phyloP scores from a whole-genome alignment of 1,140 invertebrate genomes.

The Leptonema lineaticorne region DNA sequence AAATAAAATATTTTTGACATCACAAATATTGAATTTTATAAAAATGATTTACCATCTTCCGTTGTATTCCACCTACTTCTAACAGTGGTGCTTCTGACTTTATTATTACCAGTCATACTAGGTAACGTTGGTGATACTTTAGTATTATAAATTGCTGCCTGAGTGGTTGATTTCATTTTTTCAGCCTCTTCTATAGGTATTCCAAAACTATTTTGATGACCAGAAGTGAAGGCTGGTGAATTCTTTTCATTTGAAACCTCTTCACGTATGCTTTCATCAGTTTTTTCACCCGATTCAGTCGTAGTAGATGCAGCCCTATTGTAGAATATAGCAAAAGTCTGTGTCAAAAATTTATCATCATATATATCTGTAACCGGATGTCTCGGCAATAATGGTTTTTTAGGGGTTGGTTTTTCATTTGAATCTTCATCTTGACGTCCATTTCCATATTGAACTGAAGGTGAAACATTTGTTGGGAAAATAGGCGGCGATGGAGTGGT shows the following conservation, averaged over 20 bases:
- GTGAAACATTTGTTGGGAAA: slow-evolving; percentile 52
- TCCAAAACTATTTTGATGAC: slow-evolving; percentile 62
- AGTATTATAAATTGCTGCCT: slow-evolving; percentile 55
- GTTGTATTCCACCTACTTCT: slow-evolving; percentile 40
- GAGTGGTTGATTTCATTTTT: slow-evolving; percentile 54
- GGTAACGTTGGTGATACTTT: slow-evolving; percentile 61
- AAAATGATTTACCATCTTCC: slow-evolving; percentile 42
- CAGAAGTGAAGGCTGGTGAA: slow-evolving; percentile 54
- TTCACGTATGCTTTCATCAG: slow-evolving; percentile 14
- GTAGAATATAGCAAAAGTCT: slow-evolving; percentile 40
- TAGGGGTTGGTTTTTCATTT: slow-evolving; percentile 46
- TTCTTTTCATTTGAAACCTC: not conserved
- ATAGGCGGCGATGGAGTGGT: slow-evolving; percentile 47
- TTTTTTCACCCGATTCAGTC: slow-evolving; percentile 24
- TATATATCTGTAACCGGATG: slow-evolving; percentile 41
- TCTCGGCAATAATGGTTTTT: slow-evolving; percentile 42
- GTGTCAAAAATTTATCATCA: slow-evolving; percentile 39
- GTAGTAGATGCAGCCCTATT: slow-evolving; percentile 39
- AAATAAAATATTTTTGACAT: not conserved
- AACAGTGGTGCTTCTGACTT: slow-evolving; percentile 38
- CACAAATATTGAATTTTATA: not conserved
- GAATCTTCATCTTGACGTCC: slow-evolving; percentile 45
- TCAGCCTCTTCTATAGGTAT: slow-evolving; percentile 61
- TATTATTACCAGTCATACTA: slow-evolving; percentile 45
- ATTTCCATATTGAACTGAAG: slow-evolving; percentile 56